phyloP scores from a whole-genome alignment of 2,888 invertebrate genomes.

The Eupithecia abbreviata region DNA sequence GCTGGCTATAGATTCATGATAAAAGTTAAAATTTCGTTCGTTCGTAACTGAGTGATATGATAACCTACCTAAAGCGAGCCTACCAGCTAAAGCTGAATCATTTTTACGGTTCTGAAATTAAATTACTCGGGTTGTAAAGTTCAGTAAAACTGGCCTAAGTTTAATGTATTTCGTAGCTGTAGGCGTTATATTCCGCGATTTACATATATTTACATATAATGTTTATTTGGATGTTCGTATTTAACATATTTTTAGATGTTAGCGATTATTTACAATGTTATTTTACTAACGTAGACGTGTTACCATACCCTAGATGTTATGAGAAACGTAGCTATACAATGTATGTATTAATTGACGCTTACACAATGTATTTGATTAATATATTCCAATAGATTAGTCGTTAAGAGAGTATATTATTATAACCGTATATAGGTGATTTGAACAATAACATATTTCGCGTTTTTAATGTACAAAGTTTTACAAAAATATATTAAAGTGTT shows the following conservation, averaged over 20 bases:
- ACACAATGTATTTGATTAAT: conserved; percentile 59
- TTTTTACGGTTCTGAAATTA: not conserved
- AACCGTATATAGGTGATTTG: conserved; percentile 64
- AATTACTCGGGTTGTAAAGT: conserved; percentile 23
- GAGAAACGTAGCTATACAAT: conserved; percentile 48
- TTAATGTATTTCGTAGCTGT: conserved; percentile 19
- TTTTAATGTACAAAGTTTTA: conserved; percentile 52
- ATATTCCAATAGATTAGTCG: conserved; percentile 65
- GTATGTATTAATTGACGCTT: conserved; percentile 65
- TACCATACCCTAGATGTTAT: conserved; percentile 48
- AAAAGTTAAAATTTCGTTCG: not conserved
- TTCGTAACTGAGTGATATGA: not conserved
- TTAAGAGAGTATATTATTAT: conserved; percentile 57
- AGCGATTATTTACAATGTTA: conserved; percentile 21
- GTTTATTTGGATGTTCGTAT: conserved; percentile 21
- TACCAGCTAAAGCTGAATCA: not conserved
- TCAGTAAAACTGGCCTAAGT: conserved; percentile 52
- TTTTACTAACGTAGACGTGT: conserved; percentile 42
- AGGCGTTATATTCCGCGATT: conserved; percentile 16
- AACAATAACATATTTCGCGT: conserved; percentile 68
- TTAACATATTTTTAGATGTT: conserved; percentile 14
- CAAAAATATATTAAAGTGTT: conserved; percentile 50
- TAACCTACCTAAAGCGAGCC: not conserved
- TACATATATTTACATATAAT: conserved; percentile 10
- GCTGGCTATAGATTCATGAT: too few relatives aligned